Base-by-base conservation (phyloP, 2,797 vertebrate species). In the Pseudomugil tenellus region DNA sequence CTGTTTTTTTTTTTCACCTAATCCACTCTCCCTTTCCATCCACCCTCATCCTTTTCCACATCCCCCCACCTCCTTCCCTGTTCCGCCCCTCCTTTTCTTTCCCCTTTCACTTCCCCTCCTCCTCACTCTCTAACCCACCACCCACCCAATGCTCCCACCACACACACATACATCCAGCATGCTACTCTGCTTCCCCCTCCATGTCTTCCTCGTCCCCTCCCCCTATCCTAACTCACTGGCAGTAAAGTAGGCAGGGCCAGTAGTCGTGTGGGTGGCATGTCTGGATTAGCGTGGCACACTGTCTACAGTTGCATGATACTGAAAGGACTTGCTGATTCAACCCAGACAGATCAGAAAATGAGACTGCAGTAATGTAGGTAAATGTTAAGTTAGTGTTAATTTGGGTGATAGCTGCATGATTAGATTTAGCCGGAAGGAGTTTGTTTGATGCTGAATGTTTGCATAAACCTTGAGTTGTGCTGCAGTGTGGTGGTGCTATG, bases 201-300 rank as follows among this genome's bases (percentile, higher is more conserved):
- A 56, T 63, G 46, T 67, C 62, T 70, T 70, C 70, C 80, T 76
- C 58, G 43, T 70, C 58, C 77, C 67, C 65, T 81, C 76, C 79
- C 84, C 78, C 74, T 72, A 43, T 8, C 56, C 52, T 55, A 53
- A 56, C 79, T 58, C 23, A 21, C 71, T 67, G 72, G 61, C 79
- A 81, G 76, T 75, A 59, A 55, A 82, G 70, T 80, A 83, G 89
- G 70, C 81, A 78, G 84, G 76, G 77, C 66, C 48, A 77, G 64
- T 82, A 59, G 66, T 67, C 43, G 54, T 84, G 86, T 87, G 87
- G 84, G 86, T 89, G 87, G 87, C 81, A 85, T 77, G 88, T 84
- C 87, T 91, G 82, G 84, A 82, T 85, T 81, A 86, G 77, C 6
- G 54, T 84, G 81, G 77, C 83, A 86, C 87, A 70, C 60, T 82